Conservation (phyloP, 2,888 invertebrate genomes). For the Oscheius sp. region DNA sequence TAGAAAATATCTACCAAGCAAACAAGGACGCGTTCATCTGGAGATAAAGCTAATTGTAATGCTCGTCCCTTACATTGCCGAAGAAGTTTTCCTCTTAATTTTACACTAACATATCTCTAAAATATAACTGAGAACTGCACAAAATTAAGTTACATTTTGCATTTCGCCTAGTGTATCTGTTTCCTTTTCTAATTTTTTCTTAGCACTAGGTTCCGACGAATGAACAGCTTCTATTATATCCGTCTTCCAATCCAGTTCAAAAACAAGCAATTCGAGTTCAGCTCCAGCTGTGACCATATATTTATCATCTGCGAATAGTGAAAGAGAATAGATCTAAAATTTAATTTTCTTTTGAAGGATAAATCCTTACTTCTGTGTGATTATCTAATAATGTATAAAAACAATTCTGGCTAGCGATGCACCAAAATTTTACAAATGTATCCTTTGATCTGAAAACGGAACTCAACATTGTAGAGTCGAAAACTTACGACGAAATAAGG, state of each 20-base stretch:
- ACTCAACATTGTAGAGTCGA: neutral
- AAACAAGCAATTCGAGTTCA: conserved; percentile 87
- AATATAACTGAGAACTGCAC: neutral
- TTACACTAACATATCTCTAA: conserved; percentile 82
- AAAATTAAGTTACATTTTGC: conserved; percentile 36
- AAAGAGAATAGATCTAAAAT: conserved; percentile 82
- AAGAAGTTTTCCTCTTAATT: conserved; percentile 84
- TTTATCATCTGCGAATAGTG: conserved; percentile 83
- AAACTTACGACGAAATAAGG: conserved; percentile 74
- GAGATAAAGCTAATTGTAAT: conserved; percentile 82
- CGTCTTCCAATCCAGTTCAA: conserved; percentile 73
- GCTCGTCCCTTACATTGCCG: conserved; percentile 85
- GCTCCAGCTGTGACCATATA: conserved; percentile 89
- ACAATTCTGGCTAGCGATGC: conserved; percentile 91
- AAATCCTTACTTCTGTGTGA: conserved; percentile 77
- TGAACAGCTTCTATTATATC: conserved; percentile 39
- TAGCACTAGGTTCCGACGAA: conserved; percentile 56
- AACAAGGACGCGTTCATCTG: conserved; percentile 81
- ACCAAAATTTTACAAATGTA: conserved; percentile 95
- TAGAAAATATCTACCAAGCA: conserved; percentile 78
- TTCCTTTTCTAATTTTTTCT: conserved; percentile 27
- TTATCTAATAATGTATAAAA: conserved; percentile 90
- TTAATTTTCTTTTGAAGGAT: neutral
- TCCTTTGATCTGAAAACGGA: conserved; percentile 82
- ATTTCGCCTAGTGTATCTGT: conserved; percentile 18